Percentiles rank a stretch among this genome's conserved stretches.
phyloP scores from a whole-genome alignment of 2,797 vertebrate genomes.

The Rousettus madagascariensis region DNA sequence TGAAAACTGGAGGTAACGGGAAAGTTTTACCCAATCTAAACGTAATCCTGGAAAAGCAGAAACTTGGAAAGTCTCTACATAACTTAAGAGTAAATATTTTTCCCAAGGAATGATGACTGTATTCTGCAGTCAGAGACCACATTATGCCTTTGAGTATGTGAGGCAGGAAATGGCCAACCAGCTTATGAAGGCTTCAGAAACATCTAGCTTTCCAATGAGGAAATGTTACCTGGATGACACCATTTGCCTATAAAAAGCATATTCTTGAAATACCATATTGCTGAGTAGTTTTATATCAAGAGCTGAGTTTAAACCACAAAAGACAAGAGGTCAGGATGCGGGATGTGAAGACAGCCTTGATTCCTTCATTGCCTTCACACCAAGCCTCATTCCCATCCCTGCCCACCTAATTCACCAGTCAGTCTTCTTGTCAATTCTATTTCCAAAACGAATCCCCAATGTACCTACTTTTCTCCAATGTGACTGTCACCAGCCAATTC shows the following conservation, averaged over 20 bases:
- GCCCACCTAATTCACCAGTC: neutral
- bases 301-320: neutral
- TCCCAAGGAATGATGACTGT: neutral
- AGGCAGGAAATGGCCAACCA: neutral
- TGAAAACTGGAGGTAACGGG: neutral
- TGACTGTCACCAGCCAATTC: neutral
- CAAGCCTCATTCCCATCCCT: neutral
- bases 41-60: neutral
- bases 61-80: neutral
- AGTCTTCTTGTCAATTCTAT: neutral
- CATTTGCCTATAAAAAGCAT: neutral
- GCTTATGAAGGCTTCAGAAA: neutral
- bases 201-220: neutral
- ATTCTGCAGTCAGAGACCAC: neutral
- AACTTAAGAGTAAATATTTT: neutral
- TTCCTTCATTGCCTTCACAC: neutral
- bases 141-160: neutral
- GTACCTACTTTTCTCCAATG: neutral
- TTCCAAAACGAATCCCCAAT: neutral
- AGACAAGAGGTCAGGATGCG: neutral
- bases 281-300: neutral
- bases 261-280: neutral
- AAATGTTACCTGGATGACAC: neutral
- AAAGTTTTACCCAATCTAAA: neutral
- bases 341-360: neutral